phyloP scores from a whole-genome alignment of 1,140 invertebrate genomes.

The Drosophila ogumai region DNA sequence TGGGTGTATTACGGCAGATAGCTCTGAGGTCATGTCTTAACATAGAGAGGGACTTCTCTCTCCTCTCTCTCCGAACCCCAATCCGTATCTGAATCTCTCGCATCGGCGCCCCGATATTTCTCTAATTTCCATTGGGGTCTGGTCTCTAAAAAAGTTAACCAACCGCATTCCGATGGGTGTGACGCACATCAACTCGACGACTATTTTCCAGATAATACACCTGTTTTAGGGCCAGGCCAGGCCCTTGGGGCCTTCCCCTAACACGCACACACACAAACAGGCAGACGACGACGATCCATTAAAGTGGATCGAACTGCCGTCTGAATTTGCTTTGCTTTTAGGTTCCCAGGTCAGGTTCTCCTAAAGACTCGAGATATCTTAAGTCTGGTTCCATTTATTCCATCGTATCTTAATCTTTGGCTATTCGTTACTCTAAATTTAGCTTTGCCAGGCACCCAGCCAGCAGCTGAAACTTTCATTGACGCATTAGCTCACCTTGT shows the following conservation, averaged over 20 bases:
- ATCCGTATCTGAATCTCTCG: constrained; percentile 4
- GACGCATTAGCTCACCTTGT: constrained; percentile 79
- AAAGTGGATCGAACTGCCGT: constrained; percentile 4
- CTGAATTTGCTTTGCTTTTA: not conserved
- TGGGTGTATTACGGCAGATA: constrained; percentile 38
- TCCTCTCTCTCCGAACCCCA: not conserved
- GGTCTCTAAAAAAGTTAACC: constrained; percentile 55
- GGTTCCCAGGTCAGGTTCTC: constrained; percentile 2
- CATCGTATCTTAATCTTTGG: constrained; percentile 27
- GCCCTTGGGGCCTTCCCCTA: constrained; percentile 21
- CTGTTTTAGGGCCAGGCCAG: constrained; percentile 32
- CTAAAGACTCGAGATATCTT: not conserved
- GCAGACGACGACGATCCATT: constrained; percentile 2
- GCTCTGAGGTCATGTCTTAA: constrained; percentile 57
- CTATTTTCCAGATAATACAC: constrained; percentile 53
- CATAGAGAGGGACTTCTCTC: constrained; percentile 23
- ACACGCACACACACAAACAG: not conserved
- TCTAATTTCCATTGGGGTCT: constrained; percentile 29
- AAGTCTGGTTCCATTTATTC: constrained; percentile 21
- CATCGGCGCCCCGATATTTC: constrained; percentile 7
- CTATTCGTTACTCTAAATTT: constrained; percentile 56
- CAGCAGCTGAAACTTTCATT: constrained; percentile 68
- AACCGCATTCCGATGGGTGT: constrained; percentile 67
- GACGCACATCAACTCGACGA: constrained; percentile 56
- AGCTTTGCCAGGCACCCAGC: constrained; percentile 11